Evolutionary conservation across 2,797 vertebrate genomes (phyloP), one percentile per base, ranked within the genome.

Genomic region (Sebastes nivosus): DNA sequence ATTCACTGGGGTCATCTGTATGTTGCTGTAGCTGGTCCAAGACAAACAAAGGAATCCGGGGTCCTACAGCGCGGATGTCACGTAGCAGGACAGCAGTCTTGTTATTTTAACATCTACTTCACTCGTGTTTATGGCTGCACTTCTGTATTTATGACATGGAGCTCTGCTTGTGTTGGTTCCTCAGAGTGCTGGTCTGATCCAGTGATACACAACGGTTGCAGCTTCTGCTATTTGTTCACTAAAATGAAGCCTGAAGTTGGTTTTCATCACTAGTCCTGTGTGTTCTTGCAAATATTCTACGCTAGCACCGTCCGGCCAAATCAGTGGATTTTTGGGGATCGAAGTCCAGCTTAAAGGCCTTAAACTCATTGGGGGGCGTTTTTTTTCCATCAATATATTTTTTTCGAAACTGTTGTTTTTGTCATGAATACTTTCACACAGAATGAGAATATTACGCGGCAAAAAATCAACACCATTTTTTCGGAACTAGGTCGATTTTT

Each of bases 11-110:
- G 84, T 91, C 86, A 85, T 80, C 74, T 11, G 65, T 75, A 77
- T 82, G 81, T 79, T 77, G 79, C 84, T 84, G 83, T 66, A 82
- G 75, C 69, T 67, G 70, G 68, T 90, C 89, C 89, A 91, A 92
- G 67, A 77, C 64, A 86, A 89, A 91, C 83, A 87, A 73, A 71
- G 70, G 46, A 76, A 46, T 36, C 72, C 2, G 4, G 68, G 52
- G 66, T 63, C 78, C 72, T 32, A 18, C 58, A 36, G 67, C 14
- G 57, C 34, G 64, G 75, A 68, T 36, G 50, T 59, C 75, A 63
- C 20, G 10, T 64, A 73, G 81, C 81, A 75, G 83, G 81, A 86
- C 81, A 83, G 57, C 76, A 8, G 61, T 20, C 30, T 58, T 89
- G 81, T 89, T 90, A 77, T 87, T 82, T 71, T 57, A 85, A 75